Percentiles rank a stretch among this genome's conserved stretches.
Conservation (phyloP, 1,140 invertebrate species). For the Caenorhabditis remanei region DNA sequence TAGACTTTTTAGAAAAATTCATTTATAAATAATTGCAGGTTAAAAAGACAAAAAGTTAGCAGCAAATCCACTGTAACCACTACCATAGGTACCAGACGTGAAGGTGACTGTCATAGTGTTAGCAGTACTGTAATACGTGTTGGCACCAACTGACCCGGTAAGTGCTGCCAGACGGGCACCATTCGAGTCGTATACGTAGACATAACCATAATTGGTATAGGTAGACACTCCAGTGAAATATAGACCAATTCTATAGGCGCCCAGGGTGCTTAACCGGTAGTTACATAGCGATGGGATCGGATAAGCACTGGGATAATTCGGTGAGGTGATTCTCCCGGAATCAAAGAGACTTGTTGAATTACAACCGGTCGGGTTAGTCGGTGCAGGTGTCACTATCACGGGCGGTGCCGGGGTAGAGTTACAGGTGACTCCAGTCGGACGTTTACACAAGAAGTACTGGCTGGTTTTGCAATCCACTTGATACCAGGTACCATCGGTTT, state of each 20-base stretch:
- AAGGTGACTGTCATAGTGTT: neutral
- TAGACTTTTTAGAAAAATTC: no score
- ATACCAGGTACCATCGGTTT: constrained; percentile 3
- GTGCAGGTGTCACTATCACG: constrained; percentile 11
- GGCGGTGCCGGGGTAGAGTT: neutral
- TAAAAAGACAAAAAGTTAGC: constrained; percentile 1
- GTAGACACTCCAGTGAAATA: constrained; percentile 7
- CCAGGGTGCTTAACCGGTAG: neutral
- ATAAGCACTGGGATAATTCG: neutral
- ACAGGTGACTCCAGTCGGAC: neutral
- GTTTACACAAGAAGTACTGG: constrained; percentile 34
- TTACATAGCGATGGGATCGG: neutral
- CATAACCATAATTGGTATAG: neutral
- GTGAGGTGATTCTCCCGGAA: neutral
- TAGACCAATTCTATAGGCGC: neutral
- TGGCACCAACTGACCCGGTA: neutral
- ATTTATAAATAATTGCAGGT: no score
- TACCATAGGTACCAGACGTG: no score
- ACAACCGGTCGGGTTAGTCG: constrained; percentile 9
- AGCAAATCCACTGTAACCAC: neutral
- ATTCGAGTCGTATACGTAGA: neutral
- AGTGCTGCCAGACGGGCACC: neutral
- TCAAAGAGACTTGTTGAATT: constrained; percentile 13
- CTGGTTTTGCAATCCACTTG: constrained; percentile 11
- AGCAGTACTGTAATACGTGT: neutral